phyloP scores from a whole-genome alignment of 2,888 invertebrate genomes.

The Ophion slaviceki region DNA sequence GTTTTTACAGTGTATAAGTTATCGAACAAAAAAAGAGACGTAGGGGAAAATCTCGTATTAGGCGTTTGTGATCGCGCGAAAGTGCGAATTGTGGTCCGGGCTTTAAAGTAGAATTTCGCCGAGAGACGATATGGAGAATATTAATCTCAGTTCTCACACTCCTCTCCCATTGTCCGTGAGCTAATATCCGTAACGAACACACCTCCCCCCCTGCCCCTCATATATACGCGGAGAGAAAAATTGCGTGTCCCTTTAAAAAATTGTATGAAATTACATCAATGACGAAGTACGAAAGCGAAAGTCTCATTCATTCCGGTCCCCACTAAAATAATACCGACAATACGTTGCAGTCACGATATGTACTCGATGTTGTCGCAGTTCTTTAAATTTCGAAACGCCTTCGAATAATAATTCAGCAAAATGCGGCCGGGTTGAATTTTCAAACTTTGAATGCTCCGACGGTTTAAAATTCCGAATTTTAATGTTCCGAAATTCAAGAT shows the following conservation, averaged over 20 bases:
- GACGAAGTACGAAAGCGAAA: too few relatives aligned
- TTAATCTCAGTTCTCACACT: constrained; percentile 41
- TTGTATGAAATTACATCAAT: background rate
- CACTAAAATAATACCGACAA: too few relatives aligned
- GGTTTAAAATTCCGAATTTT: too few relatives aligned
- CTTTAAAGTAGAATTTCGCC: constrained; percentile 74
- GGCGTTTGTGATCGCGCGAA: constrained; percentile 66
- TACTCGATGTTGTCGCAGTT: too few relatives aligned
- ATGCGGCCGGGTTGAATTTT: too few relatives aligned
- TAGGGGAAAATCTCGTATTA: constrained; percentile 48
- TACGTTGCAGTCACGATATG: too few relatives aligned
- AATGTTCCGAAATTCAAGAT: too few relatives aligned
- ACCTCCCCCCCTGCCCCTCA: background rate
- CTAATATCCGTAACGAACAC: constrained; percentile 2
- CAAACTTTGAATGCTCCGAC: too few relatives aligned
- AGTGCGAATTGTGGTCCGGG: constrained; percentile 77
- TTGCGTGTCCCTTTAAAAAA: background rate
- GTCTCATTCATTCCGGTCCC: too few relatives aligned
- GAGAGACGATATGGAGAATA: constrained; percentile 32
- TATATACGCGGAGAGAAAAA: background rate
- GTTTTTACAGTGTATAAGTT: constrained; percentile 20
- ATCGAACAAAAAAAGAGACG: constrained; percentile 31
- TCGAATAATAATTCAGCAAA: too few relatives aligned
- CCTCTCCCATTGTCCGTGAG: constrained; percentile 41
- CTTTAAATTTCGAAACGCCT: too few relatives aligned